Conservation (phyloP, 2,797 vertebrate genomes). For the Sebastes matsubarae region DNA sequence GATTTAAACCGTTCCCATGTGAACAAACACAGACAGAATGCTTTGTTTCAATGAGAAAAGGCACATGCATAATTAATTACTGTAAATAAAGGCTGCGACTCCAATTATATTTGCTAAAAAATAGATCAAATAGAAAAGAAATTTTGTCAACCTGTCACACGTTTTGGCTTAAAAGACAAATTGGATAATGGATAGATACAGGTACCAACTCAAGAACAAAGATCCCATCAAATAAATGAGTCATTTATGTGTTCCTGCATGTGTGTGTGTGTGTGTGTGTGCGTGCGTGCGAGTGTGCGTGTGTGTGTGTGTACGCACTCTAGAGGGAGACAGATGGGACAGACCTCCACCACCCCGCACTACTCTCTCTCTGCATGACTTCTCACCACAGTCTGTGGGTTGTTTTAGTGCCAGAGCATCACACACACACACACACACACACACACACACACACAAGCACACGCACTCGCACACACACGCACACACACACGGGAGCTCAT, state of each 20-base stretch:
- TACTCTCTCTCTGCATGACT: conserved; percentile 66
- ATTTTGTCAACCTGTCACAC: conserved; percentile 36
- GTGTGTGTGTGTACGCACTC: background rate
- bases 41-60: conserved; percentile 51
- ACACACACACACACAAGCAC: conserved; percentile 20
- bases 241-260: background rate
- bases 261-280: background rate
- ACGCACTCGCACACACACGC: background rate
- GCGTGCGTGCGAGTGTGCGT: background rate
- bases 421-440: conserved; percentile 7
- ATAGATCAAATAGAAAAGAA: conserved; percentile 53
- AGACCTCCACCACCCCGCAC: conserved; percentile 56
- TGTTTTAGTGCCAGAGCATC: conserved; percentile 53
- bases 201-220: conserved; percentile 6
- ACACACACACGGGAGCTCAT: conserved; percentile 27
- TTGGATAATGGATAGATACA: conserved; percentile 8
- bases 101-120: conserved; percentile 48
- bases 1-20: conserved; percentile 43
- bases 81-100: conserved; percentile 59
- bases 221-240: conserved; percentile 14
- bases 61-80: conserved; percentile 54
- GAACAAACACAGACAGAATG: conserved; percentile 48
- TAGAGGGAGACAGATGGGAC: conserved; percentile 69
- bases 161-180: conserved; percentile 13
- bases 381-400: conserved; percentile 55